Evolutionary conservation across 2,888 invertebrate species (phyloP).

Genomic region (Micoletzkya japonica): DNA sequence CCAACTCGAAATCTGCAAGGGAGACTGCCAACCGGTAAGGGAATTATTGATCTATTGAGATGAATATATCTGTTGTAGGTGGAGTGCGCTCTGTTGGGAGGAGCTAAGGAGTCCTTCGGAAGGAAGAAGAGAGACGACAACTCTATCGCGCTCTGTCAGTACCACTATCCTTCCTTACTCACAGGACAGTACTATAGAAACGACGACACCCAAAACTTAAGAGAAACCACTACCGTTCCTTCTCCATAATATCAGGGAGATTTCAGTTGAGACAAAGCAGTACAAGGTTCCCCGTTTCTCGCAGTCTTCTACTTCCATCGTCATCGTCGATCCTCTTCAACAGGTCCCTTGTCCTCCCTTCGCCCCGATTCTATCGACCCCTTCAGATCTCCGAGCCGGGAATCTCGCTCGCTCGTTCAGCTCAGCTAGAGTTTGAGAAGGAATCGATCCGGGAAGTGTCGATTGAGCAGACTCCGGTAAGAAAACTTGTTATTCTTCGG

Average conservation of each 20-base stretch:
- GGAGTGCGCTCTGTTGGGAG: conserved; percentile 54
- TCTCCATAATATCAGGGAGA: background rate
- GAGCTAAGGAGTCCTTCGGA: conserved; percentile 57
- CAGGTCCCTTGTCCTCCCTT: conserved; percentile 36
- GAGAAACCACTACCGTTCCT: background rate
- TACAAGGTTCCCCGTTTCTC: conserved; percentile 60
- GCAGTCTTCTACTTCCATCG: conserved; percentile 58
- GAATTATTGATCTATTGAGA: background rate
- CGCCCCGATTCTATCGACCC: background rate
- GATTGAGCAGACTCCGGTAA: background rate
- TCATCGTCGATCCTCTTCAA: conserved; percentile 62
- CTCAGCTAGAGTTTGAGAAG: conserved; percentile 40
- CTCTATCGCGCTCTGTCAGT: conserved; percentile 47
- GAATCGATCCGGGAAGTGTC: conserved; percentile 28
- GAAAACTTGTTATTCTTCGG: background rate
- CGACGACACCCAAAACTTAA: background rate
- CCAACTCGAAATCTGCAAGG: conserved; percentile 62
- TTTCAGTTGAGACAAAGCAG: conserved; percentile 60
- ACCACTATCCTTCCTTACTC: background rate
- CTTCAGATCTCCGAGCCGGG: conserved; percentile 51
- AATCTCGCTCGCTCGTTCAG: conserved; percentile 41
- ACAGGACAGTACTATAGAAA: conserved; percentile 11
- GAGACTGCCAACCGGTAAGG: conserved; percentile 57
- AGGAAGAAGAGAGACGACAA: conserved; percentile 60
- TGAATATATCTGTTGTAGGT: conserved; percentile 30